Evolutionary conservation across 1,140 invertebrate genomes (phyloP).

Genomic region (Cardiocondyla obscurior): DNA sequence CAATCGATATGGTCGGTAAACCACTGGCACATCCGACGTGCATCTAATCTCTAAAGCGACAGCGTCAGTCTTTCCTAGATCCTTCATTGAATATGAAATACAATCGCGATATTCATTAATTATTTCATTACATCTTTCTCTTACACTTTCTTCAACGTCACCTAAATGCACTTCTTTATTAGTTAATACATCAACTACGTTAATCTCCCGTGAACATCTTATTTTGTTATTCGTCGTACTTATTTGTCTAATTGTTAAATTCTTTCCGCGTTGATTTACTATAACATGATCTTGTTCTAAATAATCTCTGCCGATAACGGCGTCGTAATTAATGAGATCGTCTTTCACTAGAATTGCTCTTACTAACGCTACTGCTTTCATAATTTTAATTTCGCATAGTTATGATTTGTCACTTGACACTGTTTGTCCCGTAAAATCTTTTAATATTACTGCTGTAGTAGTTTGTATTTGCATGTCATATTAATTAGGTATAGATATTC

Average conservation of each 20-base stretch:
- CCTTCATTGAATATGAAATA: neutral
- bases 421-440: neutral
- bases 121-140: neutral
- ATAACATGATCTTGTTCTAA: neutral
- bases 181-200: too few species aligned
- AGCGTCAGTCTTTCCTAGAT: neutral
- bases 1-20: neutral
- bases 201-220: too few species aligned
- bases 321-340: too few species aligned
- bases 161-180: neutral
- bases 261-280: neutral
- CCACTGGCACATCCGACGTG: neutral
- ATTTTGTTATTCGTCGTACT: too few species aligned
- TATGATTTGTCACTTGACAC: neutral
- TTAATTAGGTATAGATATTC: accelerated
- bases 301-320: neutral
- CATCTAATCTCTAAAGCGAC: neutral
- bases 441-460: neutral
- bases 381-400: neutral
- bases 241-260: neutral
- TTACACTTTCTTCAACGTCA: neutral
- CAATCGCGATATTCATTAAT: neutral
- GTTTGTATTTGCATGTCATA: neutral
- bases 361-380: neutral
- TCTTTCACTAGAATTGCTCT: neutral